Evolutionary conservation across 2,113 vertebrate genomes (phyloP), one percentile per base, ranked within the genome.

Genomic region (Abramis brama): DNA sequence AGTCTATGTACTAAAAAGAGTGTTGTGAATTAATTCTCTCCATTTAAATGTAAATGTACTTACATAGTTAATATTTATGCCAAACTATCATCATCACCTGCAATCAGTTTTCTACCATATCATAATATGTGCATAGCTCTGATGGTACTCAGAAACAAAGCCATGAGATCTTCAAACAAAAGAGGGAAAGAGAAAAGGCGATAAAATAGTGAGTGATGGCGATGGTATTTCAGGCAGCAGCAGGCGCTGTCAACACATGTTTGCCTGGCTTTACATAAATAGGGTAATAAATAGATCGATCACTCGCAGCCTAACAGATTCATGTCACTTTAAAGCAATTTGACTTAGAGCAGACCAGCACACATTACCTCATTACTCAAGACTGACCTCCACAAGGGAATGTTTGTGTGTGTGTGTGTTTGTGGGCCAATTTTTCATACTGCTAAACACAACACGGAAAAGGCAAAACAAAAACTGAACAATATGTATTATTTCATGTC

Each of bases 221-320:
- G 89, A 90, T 92, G 92, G 93, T 93, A 92, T 93, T 93, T 91
- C 79, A 90, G 88, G 87, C 82, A 83, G 85, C 76, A 87, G 89
- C 89, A 91, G 90, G 85, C 85, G 3, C 12, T 81, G 83, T 90
- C 90, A 88, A 87, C 30, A 86, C 90, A 91, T 88, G 91, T 92
- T 88, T 92, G 76, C 88, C 83, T 77, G 92, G 93, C 93, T 95
- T 92, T 93, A 93, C 91, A 91, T 93, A 94, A 94, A 93, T 89
- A 89, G 91, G 91, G 91, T 92, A 91, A 93, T 94, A 94, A 93
- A 94, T 92, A 94, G 91, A 93, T 94, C 91, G 87, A 94, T 94
- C 92, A 89, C 91, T 90, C 88, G 86, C 86, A 87, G 91, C 87
- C n/a, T 89, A 90, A 77, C 86, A 90, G 91, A 93, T 90, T 92